A percentile compares a stretch with the other conserved stretches of the same genome.
Evolutionary conservation across 1,140 invertebrate species (phyloP).

Genomic region (Chironomus tepperi): DNA sequence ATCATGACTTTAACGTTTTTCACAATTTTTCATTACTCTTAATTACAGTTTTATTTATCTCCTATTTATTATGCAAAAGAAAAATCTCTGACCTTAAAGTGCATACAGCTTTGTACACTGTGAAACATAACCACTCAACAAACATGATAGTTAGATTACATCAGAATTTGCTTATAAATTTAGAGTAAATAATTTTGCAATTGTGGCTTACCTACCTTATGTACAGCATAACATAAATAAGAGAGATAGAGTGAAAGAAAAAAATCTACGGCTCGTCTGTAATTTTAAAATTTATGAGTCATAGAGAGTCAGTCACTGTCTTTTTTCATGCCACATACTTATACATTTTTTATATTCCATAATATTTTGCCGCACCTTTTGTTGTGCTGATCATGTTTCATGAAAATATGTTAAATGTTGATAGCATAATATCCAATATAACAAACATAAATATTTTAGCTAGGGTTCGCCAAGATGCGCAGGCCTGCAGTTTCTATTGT

Average conservation of each 20-base stretch:
- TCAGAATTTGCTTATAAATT: background rate
- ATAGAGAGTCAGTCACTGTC: background rate
- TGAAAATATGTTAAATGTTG: background rate
- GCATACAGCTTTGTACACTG: no score
- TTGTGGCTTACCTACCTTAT: background rate
- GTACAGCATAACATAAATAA: no score
- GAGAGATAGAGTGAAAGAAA: no score
- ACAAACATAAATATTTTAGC: background rate
- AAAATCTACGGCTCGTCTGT: background rate
- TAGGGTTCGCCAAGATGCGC: no score
- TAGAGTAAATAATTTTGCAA: background rate
- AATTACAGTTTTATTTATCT: no score
- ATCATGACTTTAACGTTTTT: no score
- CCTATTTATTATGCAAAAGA: no score
- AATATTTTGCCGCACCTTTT: constrained; percentile 3
- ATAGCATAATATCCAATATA: constrained; percentile 6
- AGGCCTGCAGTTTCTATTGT: no score
- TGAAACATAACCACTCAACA: no score
- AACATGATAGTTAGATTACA: background rate
- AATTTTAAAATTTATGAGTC: background rate
- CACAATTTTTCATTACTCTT: no score
- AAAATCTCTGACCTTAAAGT: no score
- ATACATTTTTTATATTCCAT: background rate
- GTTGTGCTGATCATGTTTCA: background rate
- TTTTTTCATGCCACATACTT: background rate